Evolutionary conservation across 1,140 invertebrate species (phyloP).

Genomic region (Macrostomum lignano): DNA sequence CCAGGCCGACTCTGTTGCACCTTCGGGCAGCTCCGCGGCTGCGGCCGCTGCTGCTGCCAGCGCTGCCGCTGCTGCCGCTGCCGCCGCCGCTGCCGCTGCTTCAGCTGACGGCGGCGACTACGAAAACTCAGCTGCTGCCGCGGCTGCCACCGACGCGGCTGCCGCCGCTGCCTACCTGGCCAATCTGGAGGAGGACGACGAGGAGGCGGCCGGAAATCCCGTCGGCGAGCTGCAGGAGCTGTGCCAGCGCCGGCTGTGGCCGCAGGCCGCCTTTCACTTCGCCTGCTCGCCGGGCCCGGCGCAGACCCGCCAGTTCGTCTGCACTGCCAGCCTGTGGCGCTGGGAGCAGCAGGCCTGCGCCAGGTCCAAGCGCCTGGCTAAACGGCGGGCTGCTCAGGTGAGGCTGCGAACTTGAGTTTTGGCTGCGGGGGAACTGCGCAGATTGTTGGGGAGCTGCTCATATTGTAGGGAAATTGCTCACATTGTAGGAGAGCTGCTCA

Average conservation of each 20-base stretch:
- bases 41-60: slow-evolving; percentile 31
- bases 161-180: slow-evolving; percentile 5
- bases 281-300: slow-evolving; percentile 54
- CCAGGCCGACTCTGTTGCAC: slow-evolving; percentile 2
- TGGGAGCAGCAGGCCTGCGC: no score
- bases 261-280: slow-evolving; percentile 65
- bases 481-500: no score
- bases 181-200: slow-evolving; percentile 8
- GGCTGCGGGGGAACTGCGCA: no score
- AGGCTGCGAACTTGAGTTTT: no score
- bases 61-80: slow-evolving; percentile 10
- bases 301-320: slow-evolving; percentile 63
- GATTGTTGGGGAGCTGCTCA: no score
- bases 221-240: slow-evolving; percentile 78
- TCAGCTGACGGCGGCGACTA: no score
- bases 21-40: no score
- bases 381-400: no score
- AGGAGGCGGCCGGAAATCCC: slow-evolving; percentile 37
- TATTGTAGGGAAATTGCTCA: no score
- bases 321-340: slow-evolving; percentile 40
- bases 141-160: no score
- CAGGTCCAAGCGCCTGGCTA: no score
- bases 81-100: slow-evolving; percentile 3
- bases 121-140: slow-evolving; percentile 6
- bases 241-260: slow-evolving; percentile 73